Conservation (phyloP, 2,888 invertebrate genomes). For the Ceratothoa steindachneri region DNA sequence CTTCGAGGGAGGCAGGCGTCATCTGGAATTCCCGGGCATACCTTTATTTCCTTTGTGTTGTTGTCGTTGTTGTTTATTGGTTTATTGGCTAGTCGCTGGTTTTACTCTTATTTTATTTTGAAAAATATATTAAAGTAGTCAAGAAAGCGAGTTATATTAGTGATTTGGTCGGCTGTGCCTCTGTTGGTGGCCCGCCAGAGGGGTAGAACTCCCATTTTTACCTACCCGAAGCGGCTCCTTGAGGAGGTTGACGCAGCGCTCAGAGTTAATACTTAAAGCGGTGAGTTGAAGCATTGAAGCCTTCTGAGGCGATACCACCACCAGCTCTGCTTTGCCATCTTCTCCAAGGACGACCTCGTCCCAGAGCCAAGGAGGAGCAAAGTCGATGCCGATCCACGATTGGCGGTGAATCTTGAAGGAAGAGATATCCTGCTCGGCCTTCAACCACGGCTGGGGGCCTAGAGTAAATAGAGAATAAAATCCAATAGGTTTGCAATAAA, state of each 20-base stretch:
- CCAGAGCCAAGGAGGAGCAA: conserved; percentile 38
- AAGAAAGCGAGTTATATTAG: too few relatives aligned
- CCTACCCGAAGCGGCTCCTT: conserved; percentile 28
- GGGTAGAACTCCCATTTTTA: too few relatives aligned
- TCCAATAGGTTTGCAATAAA: too few relatives aligned
- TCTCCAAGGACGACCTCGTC: conserved; percentile 28
- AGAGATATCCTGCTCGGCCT: background rate
- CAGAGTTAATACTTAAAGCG: conserved; percentile 37
- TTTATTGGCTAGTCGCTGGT: too few relatives aligned
- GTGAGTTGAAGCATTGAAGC: conserved; percentile 28
- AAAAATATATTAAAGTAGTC: too few relatives aligned
- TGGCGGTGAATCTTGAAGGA: conserved; percentile 20
- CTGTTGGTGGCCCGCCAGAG: too few relatives aligned
- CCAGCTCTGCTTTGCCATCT: conserved; percentile 20
- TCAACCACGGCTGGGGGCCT: background rate
- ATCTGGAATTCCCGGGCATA: too few relatives aligned
- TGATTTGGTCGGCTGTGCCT: too few relatives aligned
- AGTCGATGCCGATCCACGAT: conserved; percentile 27
- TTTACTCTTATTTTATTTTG: too few relatives aligned
- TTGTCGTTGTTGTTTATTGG: too few relatives aligned
- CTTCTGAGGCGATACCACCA: conserved; percentile 23
- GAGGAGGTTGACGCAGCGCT: conserved; percentile 31
- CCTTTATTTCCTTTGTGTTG: too few relatives aligned
- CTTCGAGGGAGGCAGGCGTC: too few relatives aligned
- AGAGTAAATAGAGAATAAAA: background rate